These are phyloP conservation scores for Phylloscopus trochiloides DNA, from an alignment of 2,113 vertebrate species.

Conservation along the genomic window DNA sequence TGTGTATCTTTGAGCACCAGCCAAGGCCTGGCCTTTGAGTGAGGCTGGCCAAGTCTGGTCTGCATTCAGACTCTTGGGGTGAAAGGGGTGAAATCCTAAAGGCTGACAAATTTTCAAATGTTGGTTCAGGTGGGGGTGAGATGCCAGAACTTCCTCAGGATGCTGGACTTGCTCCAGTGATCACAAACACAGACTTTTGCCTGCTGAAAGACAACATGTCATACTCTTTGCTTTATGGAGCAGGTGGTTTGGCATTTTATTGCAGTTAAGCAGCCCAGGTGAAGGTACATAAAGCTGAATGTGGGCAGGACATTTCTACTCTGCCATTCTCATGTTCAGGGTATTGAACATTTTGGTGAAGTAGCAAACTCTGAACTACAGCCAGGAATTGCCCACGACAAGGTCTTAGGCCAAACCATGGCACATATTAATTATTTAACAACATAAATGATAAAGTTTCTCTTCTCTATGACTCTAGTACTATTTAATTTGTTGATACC, in stretches of 20 bases:
- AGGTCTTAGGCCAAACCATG: background rate
- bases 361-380: background rate
- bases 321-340: background rate
- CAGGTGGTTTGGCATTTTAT: background rate
- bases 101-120: background rate
- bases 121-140: constrained; percentile 32
- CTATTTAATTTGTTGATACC: background rate
- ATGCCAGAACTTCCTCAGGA: constrained; percentile 19
- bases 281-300: background rate
- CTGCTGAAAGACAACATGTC: background rate
- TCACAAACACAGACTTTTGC: background rate
- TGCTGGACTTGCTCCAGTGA: constrained; percentile 11
- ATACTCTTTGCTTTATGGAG: background rate
- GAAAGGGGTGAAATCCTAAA: background rate
- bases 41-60: background rate
- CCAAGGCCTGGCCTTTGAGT: background rate
- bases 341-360: background rate
- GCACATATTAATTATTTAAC: background rate
- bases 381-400: background rate
- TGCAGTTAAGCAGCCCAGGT: background rate
- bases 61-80: background rate
- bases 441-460: background rate
- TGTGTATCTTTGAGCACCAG: background rate
- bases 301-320: background rate
- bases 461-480: rapidly evolving